Conservation (phyloP, 2,113 vertebrate species). For the Macheiramphus alcinus region DNA sequence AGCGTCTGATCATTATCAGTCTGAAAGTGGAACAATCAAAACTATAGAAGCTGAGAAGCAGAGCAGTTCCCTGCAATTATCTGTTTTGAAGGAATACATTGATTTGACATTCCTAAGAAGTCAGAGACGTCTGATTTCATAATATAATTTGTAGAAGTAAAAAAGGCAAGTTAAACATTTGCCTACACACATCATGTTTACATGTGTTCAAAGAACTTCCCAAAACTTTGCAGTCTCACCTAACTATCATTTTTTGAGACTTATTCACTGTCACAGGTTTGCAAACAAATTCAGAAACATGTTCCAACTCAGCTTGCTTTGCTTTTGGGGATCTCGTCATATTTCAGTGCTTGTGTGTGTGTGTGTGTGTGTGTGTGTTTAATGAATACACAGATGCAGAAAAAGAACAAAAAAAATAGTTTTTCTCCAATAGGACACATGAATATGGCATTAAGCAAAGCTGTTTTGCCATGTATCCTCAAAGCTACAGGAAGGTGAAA, state of each 20-base stretch:
- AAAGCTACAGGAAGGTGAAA: constrained; percentile 60
- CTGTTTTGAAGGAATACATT: constrained; percentile 75
- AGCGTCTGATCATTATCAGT: constrained; percentile 53
- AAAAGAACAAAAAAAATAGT: constrained; percentile 35
- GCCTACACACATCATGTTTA: constrained; percentile 75
- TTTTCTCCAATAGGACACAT: constrained; percentile 68
- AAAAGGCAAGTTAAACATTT: constrained; percentile 80
- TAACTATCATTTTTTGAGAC: constrained; percentile 70
- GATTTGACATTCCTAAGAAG: constrained; percentile 81
- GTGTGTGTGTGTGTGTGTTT: constrained; percentile 25
- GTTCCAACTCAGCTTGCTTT: constrained; percentile 69
- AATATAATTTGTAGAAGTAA: constrained; percentile 80
- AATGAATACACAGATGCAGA: constrained; percentile 72
- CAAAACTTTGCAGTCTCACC: constrained; percentile 74
- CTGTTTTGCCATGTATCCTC: constrained; percentile 56
- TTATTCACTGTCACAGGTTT: constrained; percentile 63
- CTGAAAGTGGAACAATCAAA: constrained; percentile 70
- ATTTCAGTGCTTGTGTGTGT: constrained; percentile 50
- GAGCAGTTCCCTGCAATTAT: constrained; percentile 73
- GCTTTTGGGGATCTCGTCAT: constrained; percentile 69
- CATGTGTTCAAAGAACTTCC: constrained; percentile 77
- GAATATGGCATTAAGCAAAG: constrained; percentile 71
- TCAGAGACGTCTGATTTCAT: constrained; percentile 76
- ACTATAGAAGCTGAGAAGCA: constrained; percentile 64
- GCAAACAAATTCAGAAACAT: constrained; percentile 71